These are phyloP conservation scores for Ectemnius continuus DNA, from an alignment of 2,888 invertebrate species.

Conservation along the genomic window DNA sequence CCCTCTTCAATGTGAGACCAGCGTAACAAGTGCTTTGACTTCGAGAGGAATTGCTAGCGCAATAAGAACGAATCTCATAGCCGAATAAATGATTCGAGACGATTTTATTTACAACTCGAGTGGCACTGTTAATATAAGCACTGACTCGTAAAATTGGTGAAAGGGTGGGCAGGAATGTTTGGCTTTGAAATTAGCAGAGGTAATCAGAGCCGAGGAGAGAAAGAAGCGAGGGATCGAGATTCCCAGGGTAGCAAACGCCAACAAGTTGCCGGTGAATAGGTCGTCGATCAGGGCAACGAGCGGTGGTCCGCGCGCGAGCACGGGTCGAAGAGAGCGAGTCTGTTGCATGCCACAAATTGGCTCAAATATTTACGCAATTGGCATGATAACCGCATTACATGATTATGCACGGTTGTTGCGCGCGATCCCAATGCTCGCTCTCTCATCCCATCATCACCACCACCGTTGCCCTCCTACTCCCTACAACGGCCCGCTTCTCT, in stretches of 20 bases:
- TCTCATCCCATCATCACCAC: slow-evolving; percentile 62
- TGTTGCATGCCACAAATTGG: slow-evolving; percentile 76
- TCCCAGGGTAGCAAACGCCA: slow-evolving; percentile 49
- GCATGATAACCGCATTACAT: slow-evolving; percentile 76
- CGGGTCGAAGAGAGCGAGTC: slow-evolving; percentile 56
- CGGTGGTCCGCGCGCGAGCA: slow-evolving; percentile 52
- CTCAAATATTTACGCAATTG: slow-evolving; percentile 77
- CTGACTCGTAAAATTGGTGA: background rate
- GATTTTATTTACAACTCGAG: slow-evolving; percentile 19
- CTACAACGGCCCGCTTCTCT: slow-evolving; percentile 19
- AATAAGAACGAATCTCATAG: background rate
- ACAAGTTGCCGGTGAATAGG: slow-evolving; percentile 65
- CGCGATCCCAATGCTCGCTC: slow-evolving; percentile 67
- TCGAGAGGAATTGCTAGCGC: slow-evolving; percentile 1
- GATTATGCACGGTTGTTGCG: slow-evolving; percentile 75
- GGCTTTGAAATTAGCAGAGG: slow-evolving; percentile 24
- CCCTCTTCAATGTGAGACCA: slow-evolving; percentile 44
- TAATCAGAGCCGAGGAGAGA: slow-evolving; percentile 38
- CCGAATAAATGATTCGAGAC: background rate
- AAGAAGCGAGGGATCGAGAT: slow-evolving; percentile 17
- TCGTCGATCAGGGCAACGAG: slow-evolving; percentile 52
- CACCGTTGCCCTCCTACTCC: slow-evolving; percentile 25
- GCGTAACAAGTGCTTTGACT: slow-evolving; percentile 21
- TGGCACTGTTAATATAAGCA: slow-evolving; percentile 25
- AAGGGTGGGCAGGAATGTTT: slow-evolving; percentile 37